Evolutionary conservation across 2,888 invertebrate genomes (phyloP), one percentile per base, ranked within the genome.

Genomic region (Melanophora roralis): DNA sequence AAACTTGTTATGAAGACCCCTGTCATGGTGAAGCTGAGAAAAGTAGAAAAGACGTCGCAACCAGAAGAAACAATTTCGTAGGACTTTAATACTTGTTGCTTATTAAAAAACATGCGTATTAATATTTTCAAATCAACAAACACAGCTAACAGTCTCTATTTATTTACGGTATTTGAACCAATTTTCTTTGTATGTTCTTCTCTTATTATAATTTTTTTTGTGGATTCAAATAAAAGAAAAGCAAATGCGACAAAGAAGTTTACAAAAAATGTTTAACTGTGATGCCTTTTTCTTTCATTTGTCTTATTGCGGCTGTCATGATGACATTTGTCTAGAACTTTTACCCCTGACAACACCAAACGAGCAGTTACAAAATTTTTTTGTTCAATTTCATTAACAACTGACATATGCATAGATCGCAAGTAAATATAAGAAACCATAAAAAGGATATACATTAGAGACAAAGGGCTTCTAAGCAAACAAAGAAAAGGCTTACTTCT

Each of bases 211-310:
- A 3, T 5, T 5, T 3, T 27, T 27, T 27, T 27, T 27, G 6
- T 6, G 27, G 21, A 36, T 16, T 38, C 19, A 14, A n/a, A 34
- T 12, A 9, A 16, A 55, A 34, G 16, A 34, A 14, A 12, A 19
- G 3, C 12, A 21, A n/a, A 23, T n/a, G 53, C 9, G 32, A 8
- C 32, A 14, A 43, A 60, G 59, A 27, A 60, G 43, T n/a, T n/a
- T n/a, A n/a, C n/a, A 60, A 11, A 60, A 60, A 43, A 5, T 43
- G 14, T 43, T 60, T 67, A 32, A 67, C 40, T 53, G 32, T 67
- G 8, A 53, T 27, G 51, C 53, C 67, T 27, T 53, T 53, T 53
- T 14, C 59, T 43, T 23, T 60, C 43, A 8, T 36, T 55, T 38
- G 2, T 21, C 1, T 36, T 57, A 19, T 19, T 51, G 4, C 23